Evolutionary conservation across 2,888 invertebrate species (phyloP).

Genomic region (Erynnis tages): DNA sequence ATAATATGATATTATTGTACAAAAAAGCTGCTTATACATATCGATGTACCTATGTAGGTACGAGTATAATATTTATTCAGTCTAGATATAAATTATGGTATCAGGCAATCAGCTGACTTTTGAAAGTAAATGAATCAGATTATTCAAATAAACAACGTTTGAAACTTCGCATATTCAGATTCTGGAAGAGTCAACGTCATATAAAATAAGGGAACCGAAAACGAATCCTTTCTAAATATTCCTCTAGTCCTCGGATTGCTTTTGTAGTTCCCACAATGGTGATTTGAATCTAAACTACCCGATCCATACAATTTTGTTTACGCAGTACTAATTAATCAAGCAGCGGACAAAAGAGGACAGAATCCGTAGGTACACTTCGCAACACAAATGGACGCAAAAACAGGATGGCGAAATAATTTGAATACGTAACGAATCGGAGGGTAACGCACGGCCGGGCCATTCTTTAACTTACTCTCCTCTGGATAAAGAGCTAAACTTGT

Average conservation of each 20-base stretch:
- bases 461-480: conserved; percentile 74
- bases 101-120: too few relatives aligned
- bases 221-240: conserved; percentile 4
- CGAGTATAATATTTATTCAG: too few relatives aligned
- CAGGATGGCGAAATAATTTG: conserved; percentile 76
- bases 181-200: too few relatives aligned
- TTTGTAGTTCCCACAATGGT: conserved; percentile 15
- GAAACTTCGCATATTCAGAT: too few relatives aligned
- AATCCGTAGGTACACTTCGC: conserved; percentile 54
- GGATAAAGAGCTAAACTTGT: conserved; percentile 81
- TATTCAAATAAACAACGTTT: too few relatives aligned
- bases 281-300: conserved; percentile 28
- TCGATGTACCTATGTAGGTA: too few relatives aligned
- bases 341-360: conserved; percentile 49
- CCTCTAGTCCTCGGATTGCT: conserved; percentile 1
- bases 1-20: too few relatives aligned
- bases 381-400: conserved; percentile 72
- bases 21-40: too few relatives aligned
- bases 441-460: conserved; percentile 71
- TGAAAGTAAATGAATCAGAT: too few relatives aligned
- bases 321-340: conserved; percentile 59
- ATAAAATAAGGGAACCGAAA: too few relatives aligned
- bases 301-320: conserved; percentile 34
- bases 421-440: conserved; percentile 79
- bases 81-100: too few relatives aligned